phyloP scores from a whole-genome alignment of 2,888 invertebrate genomes.

The Subacronicta megacephala region DNA sequence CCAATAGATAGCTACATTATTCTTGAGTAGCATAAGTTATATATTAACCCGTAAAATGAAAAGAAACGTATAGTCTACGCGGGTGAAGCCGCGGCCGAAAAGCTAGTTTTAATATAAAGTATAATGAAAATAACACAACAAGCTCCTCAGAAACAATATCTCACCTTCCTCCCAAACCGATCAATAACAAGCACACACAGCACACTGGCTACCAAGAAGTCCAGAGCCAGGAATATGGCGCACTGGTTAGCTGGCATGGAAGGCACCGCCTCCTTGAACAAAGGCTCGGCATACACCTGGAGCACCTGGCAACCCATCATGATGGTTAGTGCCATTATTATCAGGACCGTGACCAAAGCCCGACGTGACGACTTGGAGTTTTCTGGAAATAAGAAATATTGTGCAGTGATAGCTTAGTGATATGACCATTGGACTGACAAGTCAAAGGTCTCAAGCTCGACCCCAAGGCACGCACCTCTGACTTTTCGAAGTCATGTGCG shows the following conservation, averaged over 20 bases:
- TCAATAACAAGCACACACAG: constrained; percentile 73
- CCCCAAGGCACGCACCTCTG: too few relatives aligned
- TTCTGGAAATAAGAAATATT: constrained; percentile 56
- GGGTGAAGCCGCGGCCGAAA: too few relatives aligned
- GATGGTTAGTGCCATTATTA: constrained; percentile 71
- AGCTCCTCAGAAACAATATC: not conserved
- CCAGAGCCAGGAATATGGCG: constrained; percentile 76
- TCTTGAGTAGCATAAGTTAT: too few relatives aligned
- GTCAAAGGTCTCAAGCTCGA: too few relatives aligned
- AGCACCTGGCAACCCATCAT: constrained; percentile 81
- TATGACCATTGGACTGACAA: too few relatives aligned
- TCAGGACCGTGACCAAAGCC: constrained; percentile 62
- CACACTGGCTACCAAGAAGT: constrained; percentile 70
- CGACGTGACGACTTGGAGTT: constrained; percentile 71
- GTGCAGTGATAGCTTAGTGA: not conserved
- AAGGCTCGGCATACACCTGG: constrained; percentile 81
- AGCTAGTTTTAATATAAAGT: too few relatives aligned
- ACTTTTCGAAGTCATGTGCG: too few relatives aligned
- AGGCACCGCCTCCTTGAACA: constrained; percentile 80
- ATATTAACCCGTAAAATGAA: too few relatives aligned
- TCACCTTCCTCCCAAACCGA: constrained; percentile 79
- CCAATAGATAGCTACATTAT: too few relatives aligned
- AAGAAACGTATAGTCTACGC: too few relatives aligned
- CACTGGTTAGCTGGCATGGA: constrained; percentile 78
- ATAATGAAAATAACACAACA: too few relatives aligned